phyloP scores from a whole-genome alignment of 1,140 invertebrate genomes.

The Drosophila nannoptera region DNA sequence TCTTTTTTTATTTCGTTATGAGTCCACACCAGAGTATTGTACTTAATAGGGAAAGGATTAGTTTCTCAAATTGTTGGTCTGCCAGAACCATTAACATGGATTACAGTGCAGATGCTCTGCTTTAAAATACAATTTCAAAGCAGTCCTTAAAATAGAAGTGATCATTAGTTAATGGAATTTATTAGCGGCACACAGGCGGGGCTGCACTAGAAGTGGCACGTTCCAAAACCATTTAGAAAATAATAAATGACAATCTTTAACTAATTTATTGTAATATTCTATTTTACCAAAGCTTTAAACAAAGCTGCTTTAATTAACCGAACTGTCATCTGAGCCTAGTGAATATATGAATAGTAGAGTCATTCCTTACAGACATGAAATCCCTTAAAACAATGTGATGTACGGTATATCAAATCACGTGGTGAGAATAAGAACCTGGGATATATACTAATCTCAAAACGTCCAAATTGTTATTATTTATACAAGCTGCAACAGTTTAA shows the following conservation, averaged over 20 bases:
- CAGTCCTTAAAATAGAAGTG: slow-evolving; percentile 27
- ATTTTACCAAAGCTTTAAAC: slow-evolving; percentile 57
- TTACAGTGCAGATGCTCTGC: slow-evolving; percentile 49
- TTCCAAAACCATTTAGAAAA: slow-evolving; percentile 78
- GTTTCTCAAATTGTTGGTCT: slow-evolving; percentile 22
- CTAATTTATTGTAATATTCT: slow-evolving; percentile 78
- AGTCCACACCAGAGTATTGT: too few relatives aligned
- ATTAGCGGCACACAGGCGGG: slow-evolving; percentile 31
- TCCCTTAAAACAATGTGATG: background rate
- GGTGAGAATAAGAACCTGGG: slow-evolving; percentile 30
- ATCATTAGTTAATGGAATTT: slow-evolving; percentile 65
- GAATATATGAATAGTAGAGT: slow-evolving; percentile 59
- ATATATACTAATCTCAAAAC: slow-evolving; percentile 69
- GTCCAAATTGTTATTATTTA: slow-evolving; percentile 79
- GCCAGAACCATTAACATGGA: slow-evolving; percentile 52
- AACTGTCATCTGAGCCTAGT: slow-evolving; percentile 35
- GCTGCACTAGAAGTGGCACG: slow-evolving; percentile 52
- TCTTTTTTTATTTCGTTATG: too few relatives aligned
- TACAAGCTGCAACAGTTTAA: slow-evolving; percentile 78
- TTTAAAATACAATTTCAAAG: slow-evolving; percentile 5
- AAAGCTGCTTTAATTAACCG: slow-evolving; percentile 35
- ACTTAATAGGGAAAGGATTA: slow-evolving; percentile 51
- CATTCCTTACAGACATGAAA: slow-evolving; percentile 25
- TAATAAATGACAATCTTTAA: slow-evolving; percentile 79
- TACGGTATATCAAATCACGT: background rate